Evolutionary conservation across 2,888 invertebrate species (phyloP).

Genomic region (Troides oblongomaculatus): DNA sequence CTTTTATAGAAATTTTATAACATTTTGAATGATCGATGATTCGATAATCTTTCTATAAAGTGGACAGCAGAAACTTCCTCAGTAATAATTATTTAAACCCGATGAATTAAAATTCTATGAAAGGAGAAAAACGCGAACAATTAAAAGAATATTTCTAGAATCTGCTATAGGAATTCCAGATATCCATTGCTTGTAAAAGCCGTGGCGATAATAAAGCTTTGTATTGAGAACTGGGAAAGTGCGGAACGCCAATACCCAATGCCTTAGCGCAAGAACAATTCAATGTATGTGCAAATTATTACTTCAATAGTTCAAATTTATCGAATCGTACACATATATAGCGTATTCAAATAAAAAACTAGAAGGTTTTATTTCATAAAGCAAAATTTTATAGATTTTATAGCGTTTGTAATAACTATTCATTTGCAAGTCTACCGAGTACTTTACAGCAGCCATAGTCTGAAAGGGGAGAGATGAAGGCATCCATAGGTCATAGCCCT

Average conservation of each 20-base stretch:
- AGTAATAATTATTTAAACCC: background rate
- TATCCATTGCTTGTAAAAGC: conserved; percentile 32
- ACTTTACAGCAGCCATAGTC: too few species aligned
- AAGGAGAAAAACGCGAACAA: background rate
- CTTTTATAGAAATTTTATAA: too few species aligned
- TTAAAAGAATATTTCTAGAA: conserved; percentile 9
- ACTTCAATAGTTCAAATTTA: conserved; percentile 45
- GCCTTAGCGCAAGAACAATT: conserved; percentile 41
- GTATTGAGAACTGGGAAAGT: conserved; percentile 31
- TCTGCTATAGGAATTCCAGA: conserved; percentile 36
- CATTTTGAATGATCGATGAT: too few species aligned
- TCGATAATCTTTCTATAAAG: background rate
- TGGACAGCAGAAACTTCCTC: background rate
- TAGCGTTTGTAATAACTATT: too few species aligned
- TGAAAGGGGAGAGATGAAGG: too few species aligned
- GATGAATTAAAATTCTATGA: background rate
- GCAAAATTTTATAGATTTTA: too few species aligned
- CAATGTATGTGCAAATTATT: conserved; percentile 45
- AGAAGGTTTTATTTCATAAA: background rate
- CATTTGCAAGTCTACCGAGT: too few species aligned
- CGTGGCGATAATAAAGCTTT: conserved; percentile 30
- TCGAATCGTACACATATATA: conserved; percentile 33
- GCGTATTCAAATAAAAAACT: background rate
- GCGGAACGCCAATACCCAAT: conserved; percentile 23
- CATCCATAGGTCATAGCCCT: too few species aligned